Evolutionary conservation across 2,888 invertebrate genomes (phyloP).

Genomic region (Hirtodrosophila duncani): DNA sequence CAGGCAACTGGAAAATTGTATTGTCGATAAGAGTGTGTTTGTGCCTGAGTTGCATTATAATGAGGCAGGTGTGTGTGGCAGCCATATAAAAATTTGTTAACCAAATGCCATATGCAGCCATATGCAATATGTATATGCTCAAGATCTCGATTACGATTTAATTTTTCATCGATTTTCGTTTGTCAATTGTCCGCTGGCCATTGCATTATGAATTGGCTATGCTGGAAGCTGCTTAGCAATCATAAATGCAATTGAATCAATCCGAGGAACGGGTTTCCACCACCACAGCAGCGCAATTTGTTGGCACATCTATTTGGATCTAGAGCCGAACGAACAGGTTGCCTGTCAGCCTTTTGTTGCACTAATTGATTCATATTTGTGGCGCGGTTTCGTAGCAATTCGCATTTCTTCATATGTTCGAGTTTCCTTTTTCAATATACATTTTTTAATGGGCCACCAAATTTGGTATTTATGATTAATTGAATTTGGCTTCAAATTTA

Average conservation of each 20-base stretch:
- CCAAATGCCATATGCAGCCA: neutral
- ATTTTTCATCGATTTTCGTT: conserved; percentile 59
- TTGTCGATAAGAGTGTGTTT: conserved; percentile 37
- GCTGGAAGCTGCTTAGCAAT: conserved; percentile 38
- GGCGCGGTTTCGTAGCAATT: conserved; percentile 39
- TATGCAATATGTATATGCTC: conserved; percentile 20
- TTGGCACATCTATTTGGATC: conserved; percentile 33
- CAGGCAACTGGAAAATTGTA: conserved; percentile 69
- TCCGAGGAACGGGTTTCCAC: conserved; percentile 55
- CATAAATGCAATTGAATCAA: conserved; percentile 61
- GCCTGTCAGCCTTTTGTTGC: conserved; percentile 64
- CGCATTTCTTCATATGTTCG: too few relatives aligned
- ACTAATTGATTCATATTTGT: conserved; percentile 68
- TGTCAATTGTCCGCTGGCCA: conserved; percentile 58
- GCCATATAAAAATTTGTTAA: conserved; percentile 2
- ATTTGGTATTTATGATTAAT: conserved; percentile 60
- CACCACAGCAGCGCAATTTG: conserved; percentile 40
- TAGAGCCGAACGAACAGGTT: conserved; percentile 36
- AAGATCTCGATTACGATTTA: conserved; percentile 45
- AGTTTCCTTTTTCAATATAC: conserved; percentile 31
- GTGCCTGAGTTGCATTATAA: neutral
- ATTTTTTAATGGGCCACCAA: conserved; percentile 36
- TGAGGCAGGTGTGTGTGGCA: conserved; percentile 54
- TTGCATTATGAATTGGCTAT: conserved; percentile 29
- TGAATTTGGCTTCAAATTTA: conserved; percentile 50